Base-by-base conservation (phyloP, 2,113 vertebrate species). In the Mastomys coucha region DNA sequence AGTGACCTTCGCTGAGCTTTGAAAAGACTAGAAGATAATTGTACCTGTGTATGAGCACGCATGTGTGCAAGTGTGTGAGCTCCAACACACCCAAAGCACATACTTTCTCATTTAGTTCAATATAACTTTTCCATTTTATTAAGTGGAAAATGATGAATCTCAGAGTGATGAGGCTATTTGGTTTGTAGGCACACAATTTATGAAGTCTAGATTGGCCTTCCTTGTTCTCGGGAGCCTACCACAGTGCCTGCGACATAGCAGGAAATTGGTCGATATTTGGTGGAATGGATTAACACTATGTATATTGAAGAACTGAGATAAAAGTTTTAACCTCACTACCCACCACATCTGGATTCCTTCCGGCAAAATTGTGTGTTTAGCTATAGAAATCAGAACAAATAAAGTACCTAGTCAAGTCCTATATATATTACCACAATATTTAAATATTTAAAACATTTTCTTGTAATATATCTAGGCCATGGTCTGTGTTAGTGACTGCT, bases 331-430 rank as follows among this genome's bases (percentile, higher is more conserved):
- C 5, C 56, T 94, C 7, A 73, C 24, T 49, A 60, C 49, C 67
- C 5, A 77, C 20, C 49, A 45, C 20, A 31, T 90, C 65, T 75
- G 51, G 17, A 88, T 65, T 39, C 24, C 73, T 22, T 78, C 49
- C 51, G 16, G 85, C 28, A 77, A 92, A 80, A 88, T 3, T 1
- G 31, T 60, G 8, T 24, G 7, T 53, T 20, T 45, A 88, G 6
- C 53, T 86, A 24, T 22, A 87, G 53, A 97, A 94, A 81, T 80
- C 58, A 88, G 42, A 95, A 89, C 14, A 89, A 86, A 85, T 33
- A 73, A 94, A 78, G 42, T 26, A n/a, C 9, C 63, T 51, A 81
- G 24, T 76, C 58, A 88, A 53, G 28, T 75, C 88, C 58, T 89
- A 13, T 9, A 72, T 45, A 45, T 45, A 45, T 45, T 45, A 45